Evolutionary conservation across 2,888 invertebrate species (phyloP).

Genomic region (Conops quadrifasciatus): DNA sequence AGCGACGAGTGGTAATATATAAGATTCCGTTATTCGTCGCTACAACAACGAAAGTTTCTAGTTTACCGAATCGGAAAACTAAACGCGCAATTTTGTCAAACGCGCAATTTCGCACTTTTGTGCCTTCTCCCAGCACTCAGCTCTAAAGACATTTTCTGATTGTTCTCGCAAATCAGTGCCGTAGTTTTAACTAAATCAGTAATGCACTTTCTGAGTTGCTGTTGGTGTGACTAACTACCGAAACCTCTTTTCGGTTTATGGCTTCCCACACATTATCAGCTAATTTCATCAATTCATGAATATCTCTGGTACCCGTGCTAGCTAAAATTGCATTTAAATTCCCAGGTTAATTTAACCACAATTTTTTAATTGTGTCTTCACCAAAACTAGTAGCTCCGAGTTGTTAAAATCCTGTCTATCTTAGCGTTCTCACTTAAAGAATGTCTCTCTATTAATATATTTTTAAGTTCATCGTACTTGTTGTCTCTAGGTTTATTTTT

Average conservation of each 20-base stretch:
- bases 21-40: not conserved
- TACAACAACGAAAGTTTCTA: not conserved
- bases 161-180: too few relatives aligned
- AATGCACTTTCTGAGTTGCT: not conserved
- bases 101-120: not conserved
- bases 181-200: not conserved
- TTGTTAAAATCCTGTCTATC: too few relatives aligned
- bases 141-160: too few relatives aligned
- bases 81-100: not conserved
- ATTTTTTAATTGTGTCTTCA: not conserved
- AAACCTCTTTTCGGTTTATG: too few relatives aligned
- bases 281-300: too few relatives aligned
- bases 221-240: too few relatives aligned
- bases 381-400: too few relatives aligned
- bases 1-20: not conserved
- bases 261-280: too few relatives aligned
- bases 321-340: not conserved
- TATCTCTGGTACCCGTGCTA: not conserved
- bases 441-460: too few relatives aligned
- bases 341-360: not conserved
- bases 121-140: not conserved
- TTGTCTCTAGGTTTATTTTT: too few relatives aligned
- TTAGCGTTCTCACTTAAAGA: too few relatives aligned
- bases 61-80: not conserved
- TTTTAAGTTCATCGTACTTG: too few relatives aligned